These are phyloP conservation scores for Amazona finschi DNA, from an alignment of 2,797 vertebrate genomes.

Conservation along the genomic window DNA sequence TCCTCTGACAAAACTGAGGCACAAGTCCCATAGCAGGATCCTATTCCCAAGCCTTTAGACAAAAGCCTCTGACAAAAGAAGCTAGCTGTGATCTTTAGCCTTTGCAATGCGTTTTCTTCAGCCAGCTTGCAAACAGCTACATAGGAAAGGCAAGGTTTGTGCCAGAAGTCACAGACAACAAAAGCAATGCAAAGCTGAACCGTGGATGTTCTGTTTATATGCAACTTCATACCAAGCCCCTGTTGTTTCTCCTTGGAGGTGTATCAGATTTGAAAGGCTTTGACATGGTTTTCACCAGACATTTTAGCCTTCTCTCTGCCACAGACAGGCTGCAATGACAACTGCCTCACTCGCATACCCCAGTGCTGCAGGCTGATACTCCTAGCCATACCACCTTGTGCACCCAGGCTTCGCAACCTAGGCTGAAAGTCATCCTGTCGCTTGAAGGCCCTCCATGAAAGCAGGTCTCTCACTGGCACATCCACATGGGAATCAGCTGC, in stretches of 20 bases:
- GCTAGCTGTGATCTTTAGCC: not conserved
- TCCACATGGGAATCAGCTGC: not conserved
- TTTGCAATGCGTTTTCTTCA: not conserved
- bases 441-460: not conserved
- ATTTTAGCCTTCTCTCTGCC: not conserved
- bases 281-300: not conserved
- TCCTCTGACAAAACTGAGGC: not conserved
- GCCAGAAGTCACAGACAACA: not conserved
- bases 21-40: fast-evolving
- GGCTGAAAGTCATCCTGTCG: not conserved
- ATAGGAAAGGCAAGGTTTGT: not conserved
- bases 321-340: not conserved
- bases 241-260: not conserved
- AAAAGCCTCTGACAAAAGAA: not conserved
- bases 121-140: not conserved
- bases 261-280: not conserved
- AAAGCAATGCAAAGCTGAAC: not conserved
- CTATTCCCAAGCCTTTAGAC: not conserved
- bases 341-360: not conserved
- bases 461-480: not conserved
- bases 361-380: not conserved
- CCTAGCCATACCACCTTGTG: not conserved
- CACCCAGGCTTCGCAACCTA: not conserved
- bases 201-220: not conserved
- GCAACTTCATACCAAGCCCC: not conserved